A percentile compares a stretch with the other conserved stretches of the same genome.
Conservation (phyloP, 2,797 vertebrate species). For the Cephalopachus bancanus region DNA sequence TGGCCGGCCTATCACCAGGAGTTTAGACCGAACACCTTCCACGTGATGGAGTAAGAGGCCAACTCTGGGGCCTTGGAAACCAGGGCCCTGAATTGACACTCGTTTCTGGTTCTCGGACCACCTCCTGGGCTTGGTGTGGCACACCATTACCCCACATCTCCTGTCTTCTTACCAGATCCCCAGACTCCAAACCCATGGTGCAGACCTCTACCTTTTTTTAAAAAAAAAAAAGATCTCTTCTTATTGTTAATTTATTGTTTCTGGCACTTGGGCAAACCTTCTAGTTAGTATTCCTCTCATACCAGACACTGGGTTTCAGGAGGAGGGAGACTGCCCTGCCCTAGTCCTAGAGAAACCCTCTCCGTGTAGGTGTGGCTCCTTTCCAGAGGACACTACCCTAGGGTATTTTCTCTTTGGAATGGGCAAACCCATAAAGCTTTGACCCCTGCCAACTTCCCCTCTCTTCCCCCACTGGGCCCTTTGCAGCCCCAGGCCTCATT, state of each 20-base stretch:
- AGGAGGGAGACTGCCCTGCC: not conserved
- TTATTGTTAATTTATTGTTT: conserved; percentile 88
- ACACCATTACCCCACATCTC: not conserved
- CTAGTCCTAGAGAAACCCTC: conserved; percentile 37
- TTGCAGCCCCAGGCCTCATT: not conserved
- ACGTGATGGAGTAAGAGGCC: conserved; percentile 41
- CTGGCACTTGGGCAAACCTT: conserved; percentile 81
- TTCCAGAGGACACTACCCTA: not conserved
- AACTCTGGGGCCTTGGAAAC: not conserved
- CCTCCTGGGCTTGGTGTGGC: not conserved
- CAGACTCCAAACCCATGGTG: conserved; percentile 75
- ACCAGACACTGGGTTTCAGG: conserved; percentile 52
- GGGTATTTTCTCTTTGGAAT: conserved; percentile 32
- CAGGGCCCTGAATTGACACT: not conserved
- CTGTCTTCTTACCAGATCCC: conserved; percentile 36
- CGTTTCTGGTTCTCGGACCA: not conserved
- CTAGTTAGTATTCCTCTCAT: not conserved
- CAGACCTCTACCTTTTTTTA: conserved; percentile 73
- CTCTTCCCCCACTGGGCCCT: not conserved
- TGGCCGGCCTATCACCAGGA: conserved; percentile 15
- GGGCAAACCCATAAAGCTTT: conserved; percentile 1
- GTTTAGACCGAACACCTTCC: conserved; percentile 55
- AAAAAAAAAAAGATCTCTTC: conserved; percentile 63
- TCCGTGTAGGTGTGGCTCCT: not conserved
- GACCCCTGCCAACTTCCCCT: not conserved